Evolutionary conservation across 1,140 invertebrate species (phyloP), one percentile per base, ranked within the genome.

Genomic region (Elysia chlorotica): DNA sequence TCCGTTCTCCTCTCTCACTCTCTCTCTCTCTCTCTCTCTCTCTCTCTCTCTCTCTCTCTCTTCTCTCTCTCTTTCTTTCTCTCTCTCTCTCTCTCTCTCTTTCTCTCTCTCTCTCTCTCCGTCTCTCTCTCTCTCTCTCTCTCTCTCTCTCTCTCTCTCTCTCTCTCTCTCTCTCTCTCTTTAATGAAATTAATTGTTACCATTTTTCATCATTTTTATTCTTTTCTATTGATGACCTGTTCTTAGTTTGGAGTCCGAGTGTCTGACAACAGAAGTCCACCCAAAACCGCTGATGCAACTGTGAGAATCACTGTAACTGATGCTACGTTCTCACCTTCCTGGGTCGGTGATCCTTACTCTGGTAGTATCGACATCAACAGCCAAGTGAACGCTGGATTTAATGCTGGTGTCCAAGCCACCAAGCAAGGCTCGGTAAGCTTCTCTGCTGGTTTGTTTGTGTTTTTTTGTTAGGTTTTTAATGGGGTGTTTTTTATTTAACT

Each of bases 211-310:
- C 41, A 48, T n/a, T n/a, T 48, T n/a, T 48, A 48, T 14, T 48
- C 41, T 48, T 48, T 48, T 10, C 10, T n/a, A 48, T n/a, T 48
- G 10, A 48, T 48, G 41, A 48, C 41, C 41, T 48, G 28, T n/a
- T 25, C 59, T 2, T 61, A 74, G 73, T 74, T 74, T 70, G 48
- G 70, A 38, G 67, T 74, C 19, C 6, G n/a, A 35, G 73, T 62
- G 23, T 17, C 36, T 25, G 73, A 74, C 67, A 65, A 65, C 30
- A 35, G 73, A 6, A 65, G 36, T 30, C 72, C 72, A 19, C 62
- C 65, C 17, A 63, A 63, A 41, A 65, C 57, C 56, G 59, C 36
- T 41, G 28, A n/a, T 10, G 36, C 38, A 5, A 10, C 73, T 41
- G 73, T 74, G 33, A 57, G 17, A n/a, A 62, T 74, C 54, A 65